phyloP scores from a whole-genome alignment of 2,888 invertebrate genomes.

The Polyommatus icarus region DNA sequence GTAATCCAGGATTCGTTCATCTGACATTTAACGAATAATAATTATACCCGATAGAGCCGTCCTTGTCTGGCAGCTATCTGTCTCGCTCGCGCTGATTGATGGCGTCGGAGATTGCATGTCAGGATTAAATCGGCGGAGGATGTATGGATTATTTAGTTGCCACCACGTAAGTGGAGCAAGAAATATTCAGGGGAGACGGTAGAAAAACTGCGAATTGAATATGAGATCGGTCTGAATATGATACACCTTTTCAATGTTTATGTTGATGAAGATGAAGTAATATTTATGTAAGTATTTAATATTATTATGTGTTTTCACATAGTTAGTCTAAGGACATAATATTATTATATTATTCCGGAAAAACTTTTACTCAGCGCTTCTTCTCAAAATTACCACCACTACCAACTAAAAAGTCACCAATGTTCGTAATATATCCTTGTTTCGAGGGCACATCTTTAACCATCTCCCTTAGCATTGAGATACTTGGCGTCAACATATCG shows the following conservation, averaged over 20 bases:
- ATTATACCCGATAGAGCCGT: constrained; percentile 45
- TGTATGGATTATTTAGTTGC: constrained; percentile 74
- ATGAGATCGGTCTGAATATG: not conserved
- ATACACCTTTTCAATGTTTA: not conserved
- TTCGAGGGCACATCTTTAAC: too few species aligned
- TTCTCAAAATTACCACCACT: too few species aligned
- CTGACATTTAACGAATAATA: constrained; percentile 53
- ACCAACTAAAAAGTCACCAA: too few species aligned
- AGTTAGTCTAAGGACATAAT: too few species aligned
- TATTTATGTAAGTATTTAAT: too few species aligned
- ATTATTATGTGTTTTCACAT: too few species aligned
- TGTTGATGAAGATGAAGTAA: too few species aligned
- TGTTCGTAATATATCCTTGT: too few species aligned
- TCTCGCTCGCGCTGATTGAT: constrained; percentile 63
- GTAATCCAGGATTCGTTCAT: constrained; percentile 37
- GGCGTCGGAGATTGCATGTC: constrained; percentile 76
- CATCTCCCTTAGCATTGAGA: too few species aligned
- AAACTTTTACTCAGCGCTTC: too few species aligned
- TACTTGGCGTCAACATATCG: too few species aligned
- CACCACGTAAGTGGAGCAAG: constrained; percentile 60
- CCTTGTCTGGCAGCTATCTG: constrained; percentile 41
- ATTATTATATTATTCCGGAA: too few species aligned
- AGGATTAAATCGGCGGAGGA: constrained; percentile 75
- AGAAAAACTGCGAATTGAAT: constrained; percentile 31
- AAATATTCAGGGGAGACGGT: constrained; percentile 55